Conservation (phyloP, 2,113 vertebrate genomes). For the Urocynchramus pylzowi region DNA sequence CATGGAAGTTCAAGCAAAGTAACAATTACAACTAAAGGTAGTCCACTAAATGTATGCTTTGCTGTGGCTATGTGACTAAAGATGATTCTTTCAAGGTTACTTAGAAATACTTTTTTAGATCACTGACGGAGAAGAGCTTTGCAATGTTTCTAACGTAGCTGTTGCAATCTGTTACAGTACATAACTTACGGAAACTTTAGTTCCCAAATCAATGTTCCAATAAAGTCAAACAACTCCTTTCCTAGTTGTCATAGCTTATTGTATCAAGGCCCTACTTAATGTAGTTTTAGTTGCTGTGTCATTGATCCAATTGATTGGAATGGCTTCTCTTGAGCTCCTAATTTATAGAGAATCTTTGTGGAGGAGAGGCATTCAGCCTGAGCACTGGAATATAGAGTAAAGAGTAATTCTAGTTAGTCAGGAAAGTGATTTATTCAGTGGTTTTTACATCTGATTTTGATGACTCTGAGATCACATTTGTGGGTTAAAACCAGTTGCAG, state of each 20-base stretch:
- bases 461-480: not conserved
- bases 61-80: not conserved
- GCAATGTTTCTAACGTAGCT: not conserved
- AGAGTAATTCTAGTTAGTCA: not conserved
- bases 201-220: slow-evolving; percentile 10
- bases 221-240: slow-evolving; percentile 36
- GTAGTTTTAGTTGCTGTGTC: not conserved
- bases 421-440: not conserved
- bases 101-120: not conserved
- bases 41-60: not conserved
- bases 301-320: slow-evolving; percentile 40
- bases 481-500: not conserved
- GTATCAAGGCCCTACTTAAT: not conserved
- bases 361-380: not conserved
- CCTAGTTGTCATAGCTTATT: slow-evolving; percentile 9
- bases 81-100: not conserved
- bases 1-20: not conserved
- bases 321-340: not conserved
- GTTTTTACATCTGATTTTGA: not conserved
- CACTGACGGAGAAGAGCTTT: not conserved
- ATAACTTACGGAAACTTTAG: slow-evolving; percentile 28
- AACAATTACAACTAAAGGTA: not conserved
- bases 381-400: not conserved
- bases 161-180: not conserved
- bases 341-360: not conserved